Evolutionary conservation across 2,888 invertebrate species (phyloP), one percentile per base, ranked within the genome.

Genomic region (Cephalotes varians): DNA sequence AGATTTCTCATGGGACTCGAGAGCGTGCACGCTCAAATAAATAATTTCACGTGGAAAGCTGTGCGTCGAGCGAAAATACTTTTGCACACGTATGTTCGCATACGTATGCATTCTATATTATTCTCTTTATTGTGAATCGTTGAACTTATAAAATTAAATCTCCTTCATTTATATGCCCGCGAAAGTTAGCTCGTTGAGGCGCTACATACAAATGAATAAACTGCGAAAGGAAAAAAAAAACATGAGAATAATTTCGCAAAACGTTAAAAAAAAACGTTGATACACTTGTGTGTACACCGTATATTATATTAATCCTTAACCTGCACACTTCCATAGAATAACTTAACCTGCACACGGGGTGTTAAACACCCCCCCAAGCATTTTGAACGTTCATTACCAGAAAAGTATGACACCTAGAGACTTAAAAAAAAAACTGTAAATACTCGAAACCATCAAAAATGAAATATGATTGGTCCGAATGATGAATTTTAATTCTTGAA

Each of bases 11-110:
- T 65, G 69, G 31, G 77, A 58, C 67, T 47, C 25, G 34, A 44
- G 69, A 25, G 56, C 56, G 56, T 28, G 21, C 56, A 67, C 51
- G 65, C 69, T 69, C 81, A 74, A 47, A 82, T 84, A 84, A 82
- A 84, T 77, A 84, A 84, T 84, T 84, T 72, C 44, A 71, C 49
- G 62, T 64, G 82, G 76, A 82, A 71, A 81, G 73, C 81, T 76
- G 40, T 65, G 60, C 58, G 65, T 56, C 83, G 67, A 65, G 12
- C 56, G 58, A 83, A 83, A 72, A 62, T 47, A 72, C 56, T 62
- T 72, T 62, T 28, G 49, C 58, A 56, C 56, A 60, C 25, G 12
- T 62, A 34, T 10, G 3, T 18, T 60, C 49, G 21, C 54, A 44
- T 34, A 58, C 44, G 10, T 21, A 18, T 12, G 4, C 10, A 10